Conservation (phyloP, 2,797 vertebrate species). For the Chaetophractus vellerosus region DNA sequence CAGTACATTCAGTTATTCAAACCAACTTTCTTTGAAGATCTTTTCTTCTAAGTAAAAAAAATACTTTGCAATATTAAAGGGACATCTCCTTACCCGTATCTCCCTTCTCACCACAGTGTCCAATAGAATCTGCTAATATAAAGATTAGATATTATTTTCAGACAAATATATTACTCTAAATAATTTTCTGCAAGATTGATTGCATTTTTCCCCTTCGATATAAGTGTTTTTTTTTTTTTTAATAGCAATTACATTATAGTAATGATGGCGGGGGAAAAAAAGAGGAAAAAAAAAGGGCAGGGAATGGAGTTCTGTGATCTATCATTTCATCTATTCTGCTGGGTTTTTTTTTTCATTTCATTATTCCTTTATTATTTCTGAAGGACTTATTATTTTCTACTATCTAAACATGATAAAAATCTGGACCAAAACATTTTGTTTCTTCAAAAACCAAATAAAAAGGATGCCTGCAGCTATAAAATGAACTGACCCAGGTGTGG, state of each 20-base stretch:
- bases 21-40: not conserved
- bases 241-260: not conserved
- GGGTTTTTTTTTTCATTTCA: not conserved
- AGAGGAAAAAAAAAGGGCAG: not conserved
- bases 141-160: not conserved
- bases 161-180: not conserved
- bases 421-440: slow-evolving; percentile 50
- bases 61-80: not conserved
- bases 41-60: not conserved
- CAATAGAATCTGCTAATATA: not conserved
- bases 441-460: not conserved
- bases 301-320: not conserved
- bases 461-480: not conserved
- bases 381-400: not conserved
- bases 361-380: not conserved
- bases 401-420: not conserved
- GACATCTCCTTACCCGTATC: too few species aligned
- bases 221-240: slow-evolving; percentile 22
- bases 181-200: not conserved
- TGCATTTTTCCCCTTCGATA: not conserved
- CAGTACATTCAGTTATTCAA: not conserved
- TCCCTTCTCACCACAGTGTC: not conserved
- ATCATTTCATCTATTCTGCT: not conserved
- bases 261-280: too few species aligned
- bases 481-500: not conserved